Evolutionary conservation across 2,797 vertebrate genomes (phyloP).

Genomic region (Alectoris magna): DNA sequence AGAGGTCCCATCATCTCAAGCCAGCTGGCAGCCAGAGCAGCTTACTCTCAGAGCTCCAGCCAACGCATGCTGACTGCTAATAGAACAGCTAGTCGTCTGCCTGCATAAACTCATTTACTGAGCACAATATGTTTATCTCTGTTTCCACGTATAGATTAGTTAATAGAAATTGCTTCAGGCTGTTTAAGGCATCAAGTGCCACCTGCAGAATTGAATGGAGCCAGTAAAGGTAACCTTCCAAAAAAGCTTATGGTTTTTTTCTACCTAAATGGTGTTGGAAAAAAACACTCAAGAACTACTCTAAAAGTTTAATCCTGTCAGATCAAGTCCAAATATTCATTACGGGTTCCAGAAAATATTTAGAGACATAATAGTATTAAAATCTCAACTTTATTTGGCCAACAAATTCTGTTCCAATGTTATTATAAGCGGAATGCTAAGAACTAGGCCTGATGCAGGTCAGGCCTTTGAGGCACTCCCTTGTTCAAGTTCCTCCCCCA

Average conservation of each 20-base stretch:
- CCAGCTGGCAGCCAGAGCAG: neutral
- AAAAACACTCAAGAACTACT: neutral
- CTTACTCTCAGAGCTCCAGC: neutral
- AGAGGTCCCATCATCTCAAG: neutral
- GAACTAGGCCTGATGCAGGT: conserved; percentile 44
- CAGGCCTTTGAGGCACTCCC: conserved; percentile 54
- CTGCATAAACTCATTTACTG: neutral
- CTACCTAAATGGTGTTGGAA: too few species aligned
- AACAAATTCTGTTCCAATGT: conserved; percentile 89
- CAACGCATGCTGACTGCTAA: fast-evolving
- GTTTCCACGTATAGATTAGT: fast-evolving
- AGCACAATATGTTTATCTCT: fast-evolving
- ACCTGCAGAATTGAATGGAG: neutral
- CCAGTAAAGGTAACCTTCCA: neutral
- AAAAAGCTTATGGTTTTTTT: neutral
- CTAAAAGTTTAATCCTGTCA: neutral
- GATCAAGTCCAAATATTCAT: neutral
- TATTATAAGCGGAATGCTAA: conserved; percentile 88
- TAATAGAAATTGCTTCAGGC: neutral
- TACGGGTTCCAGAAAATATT: neutral
- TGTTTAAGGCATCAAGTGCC: neutral
- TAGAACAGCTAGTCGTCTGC: neutral
- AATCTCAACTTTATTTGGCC: conserved; percentile 92
- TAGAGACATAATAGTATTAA: conserved; percentile 70
- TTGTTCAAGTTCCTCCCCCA: conserved; percentile 57